phyloP scores from a whole-genome alignment of 2,113 vertebrate species.

The Oostethus manadensis region DNA sequence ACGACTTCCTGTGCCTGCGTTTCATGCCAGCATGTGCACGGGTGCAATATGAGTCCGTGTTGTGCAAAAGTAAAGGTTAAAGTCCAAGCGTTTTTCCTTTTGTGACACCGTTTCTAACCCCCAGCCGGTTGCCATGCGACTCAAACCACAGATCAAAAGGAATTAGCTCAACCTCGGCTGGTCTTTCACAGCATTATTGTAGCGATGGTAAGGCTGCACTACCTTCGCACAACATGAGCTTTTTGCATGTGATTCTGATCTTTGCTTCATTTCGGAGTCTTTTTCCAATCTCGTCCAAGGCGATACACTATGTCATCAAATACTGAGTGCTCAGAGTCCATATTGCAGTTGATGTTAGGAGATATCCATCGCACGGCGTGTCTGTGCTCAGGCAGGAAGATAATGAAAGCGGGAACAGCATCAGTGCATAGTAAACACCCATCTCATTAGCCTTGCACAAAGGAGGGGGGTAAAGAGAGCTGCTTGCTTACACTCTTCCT shows the following conservation, averaged over 20 bases:
- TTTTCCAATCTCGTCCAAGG: background rate
- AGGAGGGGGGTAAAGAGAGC: conserved; percentile 29
- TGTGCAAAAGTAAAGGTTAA: conserved; percentile 46
- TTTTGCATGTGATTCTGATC: conserved; percentile 11
- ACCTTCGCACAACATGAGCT: conserved; percentile 25
- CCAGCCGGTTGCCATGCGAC: conserved; percentile 65
- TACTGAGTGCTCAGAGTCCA: background rate
- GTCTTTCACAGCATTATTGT: conserved; percentile 34
- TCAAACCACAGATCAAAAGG: conserved; percentile 54
- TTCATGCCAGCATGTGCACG: background rate
- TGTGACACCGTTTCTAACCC: conserved; percentile 54
- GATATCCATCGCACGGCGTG: conserved; percentile 11
- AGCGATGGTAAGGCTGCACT: conserved; percentile 13
- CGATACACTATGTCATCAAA: background rate
- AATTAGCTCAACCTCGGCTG: conserved; percentile 51
- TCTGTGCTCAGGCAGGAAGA: conserved; percentile 18
- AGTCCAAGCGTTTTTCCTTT: conserved; percentile 25
- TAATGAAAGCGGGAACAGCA: conserved; percentile 20
- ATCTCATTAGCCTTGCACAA: conserved; percentile 66
- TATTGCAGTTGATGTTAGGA: conserved; percentile 27
- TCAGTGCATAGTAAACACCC: conserved; percentile 63
- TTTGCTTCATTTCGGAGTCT: conserved; percentile 1
- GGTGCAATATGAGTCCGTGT: background rate
- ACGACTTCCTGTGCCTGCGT: background rate
- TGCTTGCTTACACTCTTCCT: background rate